Base-by-base conservation (phyloP, 2,797 vertebrate species). In the Trematocara caparti region DNA sequence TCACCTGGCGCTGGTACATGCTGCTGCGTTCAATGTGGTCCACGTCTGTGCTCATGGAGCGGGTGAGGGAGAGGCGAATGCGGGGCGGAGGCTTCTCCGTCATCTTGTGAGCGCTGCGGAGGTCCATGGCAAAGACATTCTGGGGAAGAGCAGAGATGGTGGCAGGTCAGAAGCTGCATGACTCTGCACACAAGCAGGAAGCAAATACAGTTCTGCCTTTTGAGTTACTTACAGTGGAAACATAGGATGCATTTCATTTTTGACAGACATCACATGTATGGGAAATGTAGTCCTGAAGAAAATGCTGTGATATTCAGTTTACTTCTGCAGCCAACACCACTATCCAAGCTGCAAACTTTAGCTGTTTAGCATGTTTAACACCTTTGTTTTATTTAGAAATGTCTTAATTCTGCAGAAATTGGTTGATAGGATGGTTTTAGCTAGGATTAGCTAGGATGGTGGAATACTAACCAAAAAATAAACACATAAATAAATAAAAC, bases 121-220 rank as follows among this genome's bases (percentile, higher is more conserved):
- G 96, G 93, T 99, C 98, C 98, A 99, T 99, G 84, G 97, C 94
- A 86, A 98, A 99, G 73, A 99, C 95, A 88, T 97, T 97, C 98
- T 99, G 94, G 73, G 40, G 62, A 32, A 79, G 34, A 75, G 50
- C 32, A 24, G 75, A 57, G 34, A 48, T 12, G 66, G 6, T 71
- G 43, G 73, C 3, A 17, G n/a, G 19, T 83, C 7, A 83, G 36
- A 11, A 76, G 24, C 8, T 48, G 53, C 55, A 27, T 24, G 10
- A 76, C 8, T 71, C 21, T 15, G 40, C 40, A 59, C 17, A 59
- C 55, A 12, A 34, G 30, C 55, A 59, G 55, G 55, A 59, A 59
- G 30, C 40, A 47, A 47, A 45, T 71, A 47, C 8, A 47, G 43
- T 13, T 30, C 14, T 47, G 43, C 14, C 24, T 12, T 47, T n/a